These are phyloP conservation scores for Origma solitaria DNA, from an alignment of 2,113 vertebrate species.

Conservation along the genomic window DNA sequence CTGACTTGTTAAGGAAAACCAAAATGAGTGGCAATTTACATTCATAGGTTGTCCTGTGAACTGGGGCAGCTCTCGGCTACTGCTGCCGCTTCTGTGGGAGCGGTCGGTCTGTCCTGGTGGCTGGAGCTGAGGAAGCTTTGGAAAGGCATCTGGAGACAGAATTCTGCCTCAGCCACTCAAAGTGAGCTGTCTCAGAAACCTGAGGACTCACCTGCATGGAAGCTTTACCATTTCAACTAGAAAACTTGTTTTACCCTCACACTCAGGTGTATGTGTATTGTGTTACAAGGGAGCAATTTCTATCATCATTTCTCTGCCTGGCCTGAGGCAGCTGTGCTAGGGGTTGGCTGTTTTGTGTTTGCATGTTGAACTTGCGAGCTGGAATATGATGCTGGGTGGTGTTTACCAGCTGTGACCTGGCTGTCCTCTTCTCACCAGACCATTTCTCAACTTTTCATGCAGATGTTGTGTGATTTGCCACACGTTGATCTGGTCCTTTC, in stretches of 20 bases:
- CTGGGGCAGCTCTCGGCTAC: background rate
- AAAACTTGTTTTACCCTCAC: background rate
- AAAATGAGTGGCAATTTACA: constrained; percentile 40
- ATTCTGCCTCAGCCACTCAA: background rate
- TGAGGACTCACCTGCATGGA: background rate
- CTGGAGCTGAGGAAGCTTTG: background rate
- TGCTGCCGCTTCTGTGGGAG: background rate
- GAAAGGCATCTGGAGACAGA: background rate
- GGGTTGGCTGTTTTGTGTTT: background rate
- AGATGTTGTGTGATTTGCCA: background rate
- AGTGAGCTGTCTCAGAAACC: background rate
- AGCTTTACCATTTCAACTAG: background rate
- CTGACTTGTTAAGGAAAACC: constrained; percentile 49
- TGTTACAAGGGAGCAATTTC: background rate
- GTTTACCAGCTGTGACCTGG: background rate
- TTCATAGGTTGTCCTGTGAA: background rate
- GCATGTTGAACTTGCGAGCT: background rate
- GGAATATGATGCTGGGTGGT: background rate
- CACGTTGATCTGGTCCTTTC: background rate
- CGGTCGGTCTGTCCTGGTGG: background rate
- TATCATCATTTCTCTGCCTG: accelerated
- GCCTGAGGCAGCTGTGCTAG: background rate
- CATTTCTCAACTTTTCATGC: background rate
- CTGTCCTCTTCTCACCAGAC: background rate
- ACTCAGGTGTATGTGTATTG: background rate